Percentiles rank a stretch among this genome's conserved stretches.
Evolutionary conservation across 2,797 vertebrate species (phyloP).

Genomic region (Sebastes vulpes): DNA sequence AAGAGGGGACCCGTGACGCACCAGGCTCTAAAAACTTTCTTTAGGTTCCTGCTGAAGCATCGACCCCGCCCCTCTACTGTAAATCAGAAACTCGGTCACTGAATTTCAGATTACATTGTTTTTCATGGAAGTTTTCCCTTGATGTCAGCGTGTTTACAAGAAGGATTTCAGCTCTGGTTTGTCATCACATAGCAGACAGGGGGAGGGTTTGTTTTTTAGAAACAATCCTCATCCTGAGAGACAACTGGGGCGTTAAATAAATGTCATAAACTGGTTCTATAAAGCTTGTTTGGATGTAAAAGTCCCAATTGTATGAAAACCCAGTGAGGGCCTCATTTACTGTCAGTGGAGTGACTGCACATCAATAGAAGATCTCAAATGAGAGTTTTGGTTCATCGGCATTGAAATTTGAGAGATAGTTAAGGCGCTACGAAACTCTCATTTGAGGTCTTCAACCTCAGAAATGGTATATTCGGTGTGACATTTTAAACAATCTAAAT

Average conservation of each 20-base stretch:
- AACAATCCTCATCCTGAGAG: constrained; percentile 15
- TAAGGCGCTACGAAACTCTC: not conserved
- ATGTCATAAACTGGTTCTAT: constrained; percentile 19
- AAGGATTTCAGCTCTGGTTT: constrained; percentile 15
- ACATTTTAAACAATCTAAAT: constrained; percentile 1
- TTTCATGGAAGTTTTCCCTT: not conserved
- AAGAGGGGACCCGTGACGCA: constrained; percentile 40
- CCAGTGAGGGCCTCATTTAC: not conserved
- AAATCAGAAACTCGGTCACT: constrained; percentile 38
- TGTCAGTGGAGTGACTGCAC: constrained; percentile 5
- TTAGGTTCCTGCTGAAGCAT: constrained; percentile 45
- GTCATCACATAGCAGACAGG: not conserved
- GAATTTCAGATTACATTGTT: constrained; percentile 4
- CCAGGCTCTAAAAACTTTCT: constrained; percentile 54
- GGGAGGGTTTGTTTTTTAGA: constrained; percentile 9
- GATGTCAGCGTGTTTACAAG: not conserved
- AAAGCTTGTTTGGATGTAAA: constrained; percentile 4
- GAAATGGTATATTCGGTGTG: not conserved
- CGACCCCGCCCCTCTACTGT: not conserved
- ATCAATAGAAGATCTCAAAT: constrained; percentile 7
- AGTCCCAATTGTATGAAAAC: constrained; percentile 8
- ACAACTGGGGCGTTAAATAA: constrained; percentile 26
- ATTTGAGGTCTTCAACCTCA: not conserved
- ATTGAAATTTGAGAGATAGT: constrained; percentile 14
- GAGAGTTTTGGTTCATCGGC: constrained; percentile 10